These are phyloP conservation scores for Lanistes nyassanus DNA, from an alignment of 1,140 invertebrate species.

Conservation along the genomic window DNA sequence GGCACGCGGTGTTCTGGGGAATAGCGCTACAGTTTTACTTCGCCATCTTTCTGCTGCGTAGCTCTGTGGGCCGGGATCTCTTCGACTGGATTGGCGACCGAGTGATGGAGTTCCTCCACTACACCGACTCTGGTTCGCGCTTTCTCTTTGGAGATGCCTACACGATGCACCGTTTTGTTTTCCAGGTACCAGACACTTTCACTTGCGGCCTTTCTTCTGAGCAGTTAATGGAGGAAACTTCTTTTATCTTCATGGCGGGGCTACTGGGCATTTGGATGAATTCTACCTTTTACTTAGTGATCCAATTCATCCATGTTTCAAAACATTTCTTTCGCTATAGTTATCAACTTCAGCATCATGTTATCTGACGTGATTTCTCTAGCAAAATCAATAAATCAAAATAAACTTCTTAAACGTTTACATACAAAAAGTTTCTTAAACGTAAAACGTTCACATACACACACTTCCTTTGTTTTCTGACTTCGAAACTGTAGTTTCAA, in stretches of 20 bases:
- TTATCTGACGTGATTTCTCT: too few relatives aligned
- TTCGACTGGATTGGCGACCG: slow-evolving; percentile 81
- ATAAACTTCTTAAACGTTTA: too few relatives aligned
- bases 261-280: slow-evolving; percentile 55
- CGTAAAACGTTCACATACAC: too few relatives aligned
- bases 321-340: too few relatives aligned
- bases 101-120: slow-evolving; percentile 79
- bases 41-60: slow-evolving; percentile 86
- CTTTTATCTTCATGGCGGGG: too few relatives aligned
- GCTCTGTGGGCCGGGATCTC: slow-evolving; percentile 78
- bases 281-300: neutral
- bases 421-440: too few relatives aligned
- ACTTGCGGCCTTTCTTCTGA: neutral
- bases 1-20: slow-evolving; percentile 70
- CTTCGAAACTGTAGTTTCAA: too few relatives aligned
- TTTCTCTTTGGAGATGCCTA: slow-evolving; percentile 84
- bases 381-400: too few relatives aligned
- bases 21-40: slow-evolving; percentile 85
- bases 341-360: too few relatives aligned
- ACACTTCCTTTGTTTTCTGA: too few relatives aligned
- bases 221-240: neutral
- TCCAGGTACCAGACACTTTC: slow-evolving; percentile 40
- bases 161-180: slow-evolving; percentile 53
- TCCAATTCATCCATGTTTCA: too few relatives aligned
- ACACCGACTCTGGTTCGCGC: slow-evolving; percentile 78